Evolutionary conservation across 2,113 vertebrate species (phyloP).

Genomic region (Oriolus oriolus): DNA sequence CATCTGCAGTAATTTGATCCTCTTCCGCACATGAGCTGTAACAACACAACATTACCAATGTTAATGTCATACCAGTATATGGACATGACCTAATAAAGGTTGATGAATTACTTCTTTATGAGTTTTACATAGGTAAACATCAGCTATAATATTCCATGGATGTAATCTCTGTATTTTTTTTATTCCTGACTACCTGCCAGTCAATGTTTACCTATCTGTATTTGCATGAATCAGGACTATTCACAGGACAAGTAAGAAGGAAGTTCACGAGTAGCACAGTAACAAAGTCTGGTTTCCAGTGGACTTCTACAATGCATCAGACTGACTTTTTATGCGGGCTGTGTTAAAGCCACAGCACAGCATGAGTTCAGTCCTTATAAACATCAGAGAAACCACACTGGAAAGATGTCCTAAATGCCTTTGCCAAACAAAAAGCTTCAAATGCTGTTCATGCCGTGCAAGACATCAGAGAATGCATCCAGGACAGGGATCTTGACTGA

Average conservation of each 20-base stretch:
- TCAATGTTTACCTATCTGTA: not conserved
- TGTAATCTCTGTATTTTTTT: not conserved
- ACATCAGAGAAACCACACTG: slow-evolving; percentile 20
- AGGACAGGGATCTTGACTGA: not conserved
- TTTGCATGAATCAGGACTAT: not conserved
- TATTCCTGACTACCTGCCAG: not conserved
- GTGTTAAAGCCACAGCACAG: not conserved
- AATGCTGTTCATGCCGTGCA: not conserved
- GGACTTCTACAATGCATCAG: not conserved
- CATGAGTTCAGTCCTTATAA: not conserved
- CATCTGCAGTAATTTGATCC: not conserved
- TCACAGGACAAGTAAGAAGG: not conserved
- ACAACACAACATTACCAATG: not conserved
- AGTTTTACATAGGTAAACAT: not conserved
- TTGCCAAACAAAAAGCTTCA: slow-evolving; percentile 14
- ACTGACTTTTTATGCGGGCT: not conserved
- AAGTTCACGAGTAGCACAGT: not conserved
- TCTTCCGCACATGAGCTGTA: not conserved
- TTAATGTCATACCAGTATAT: not conserved
- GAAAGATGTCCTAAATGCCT: not conserved
- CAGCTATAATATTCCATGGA: not conserved
- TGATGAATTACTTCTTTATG: not conserved
- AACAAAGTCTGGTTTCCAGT: not conserved
- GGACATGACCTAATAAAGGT: not conserved
- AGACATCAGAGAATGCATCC: not conserved